These are phyloP conservation scores for Neolamprologus kungweensis DNA, from an alignment of 2,113 vertebrate species.

Conservation along the genomic window DNA sequence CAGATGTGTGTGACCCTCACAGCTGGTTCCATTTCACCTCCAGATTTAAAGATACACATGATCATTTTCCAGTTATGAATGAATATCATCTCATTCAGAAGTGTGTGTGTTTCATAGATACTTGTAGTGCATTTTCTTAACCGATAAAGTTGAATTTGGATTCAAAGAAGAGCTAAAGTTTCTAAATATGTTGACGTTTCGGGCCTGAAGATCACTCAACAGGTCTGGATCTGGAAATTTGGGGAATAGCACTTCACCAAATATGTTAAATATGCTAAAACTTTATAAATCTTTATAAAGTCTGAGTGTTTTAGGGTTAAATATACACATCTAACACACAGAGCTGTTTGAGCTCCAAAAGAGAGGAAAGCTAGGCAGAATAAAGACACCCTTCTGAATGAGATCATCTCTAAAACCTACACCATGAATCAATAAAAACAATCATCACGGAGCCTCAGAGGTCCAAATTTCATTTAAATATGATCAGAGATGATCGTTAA, in stretches of 20 bases:
- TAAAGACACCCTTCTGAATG: background rate
- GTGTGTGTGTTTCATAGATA: background rate
- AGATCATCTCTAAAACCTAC: background rate
- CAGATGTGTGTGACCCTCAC: background rate
- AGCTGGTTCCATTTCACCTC: background rate
- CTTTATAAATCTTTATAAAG: background rate
- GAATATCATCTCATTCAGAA: background rate
- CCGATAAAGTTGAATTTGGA: background rate
- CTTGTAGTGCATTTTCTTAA: background rate
- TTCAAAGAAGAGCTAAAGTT: background rate
- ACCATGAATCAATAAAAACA: background rate
- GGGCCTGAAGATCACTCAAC: background rate
- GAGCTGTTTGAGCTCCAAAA: background rate
- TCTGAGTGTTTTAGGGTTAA: background rate
- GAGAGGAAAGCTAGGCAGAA: background rate
- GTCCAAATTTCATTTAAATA: background rate
- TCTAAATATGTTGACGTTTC: background rate
- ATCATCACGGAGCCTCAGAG: background rate
- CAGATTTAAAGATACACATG: background rate
- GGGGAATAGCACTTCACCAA: background rate
- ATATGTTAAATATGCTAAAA: background rate
- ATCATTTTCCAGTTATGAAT: background rate
- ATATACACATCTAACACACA: background rate
- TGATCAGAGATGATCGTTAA: background rate
- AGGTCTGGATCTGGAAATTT: background rate